phyloP scores from a whole-genome alignment of 2,888 invertebrate genomes.

The Eilema sororculum region DNA sequence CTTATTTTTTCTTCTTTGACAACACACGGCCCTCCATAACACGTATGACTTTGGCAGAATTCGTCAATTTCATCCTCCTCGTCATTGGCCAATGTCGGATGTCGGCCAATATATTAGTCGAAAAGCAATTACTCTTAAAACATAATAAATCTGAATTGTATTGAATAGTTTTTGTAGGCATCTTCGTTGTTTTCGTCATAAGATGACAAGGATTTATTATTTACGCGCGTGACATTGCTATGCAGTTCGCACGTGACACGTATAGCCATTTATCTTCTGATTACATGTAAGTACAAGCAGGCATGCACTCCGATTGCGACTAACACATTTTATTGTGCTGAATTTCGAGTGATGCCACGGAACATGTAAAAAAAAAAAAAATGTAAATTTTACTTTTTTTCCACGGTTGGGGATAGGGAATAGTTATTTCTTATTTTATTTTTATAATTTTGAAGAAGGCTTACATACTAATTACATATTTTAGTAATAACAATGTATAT shows the following conservation, averaged over 20 bases:
- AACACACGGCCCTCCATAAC: too few species aligned
- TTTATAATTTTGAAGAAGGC: too few species aligned
- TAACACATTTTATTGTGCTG: not conserved
- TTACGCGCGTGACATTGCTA: not conserved
- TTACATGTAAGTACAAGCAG: slow-evolving; percentile 12
- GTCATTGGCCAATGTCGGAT: too few species aligned
- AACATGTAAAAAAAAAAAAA: too few species aligned
- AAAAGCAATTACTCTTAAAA: not conserved
- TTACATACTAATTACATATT: too few species aligned
- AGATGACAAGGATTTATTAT: slow-evolving; percentile 16
- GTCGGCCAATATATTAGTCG: too few species aligned
- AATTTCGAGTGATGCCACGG: not conserved
- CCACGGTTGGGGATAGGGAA: not conserved
- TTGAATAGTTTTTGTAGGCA: not conserved
- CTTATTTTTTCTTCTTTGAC: too few species aligned
- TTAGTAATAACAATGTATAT: too few species aligned
- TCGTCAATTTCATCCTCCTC: too few species aligned
- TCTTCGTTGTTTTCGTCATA: not conserved
- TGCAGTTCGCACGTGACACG: slow-evolving; percentile 10
- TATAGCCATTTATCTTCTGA: slow-evolving; percentile 13
- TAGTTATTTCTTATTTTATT: too few species aligned
- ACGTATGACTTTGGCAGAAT: too few species aligned
- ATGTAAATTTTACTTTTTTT: not conserved
- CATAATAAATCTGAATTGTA: not conserved
- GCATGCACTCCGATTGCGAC: slow-evolving; percentile 9